Evolutionary conservation across 2,797 vertebrate species (phyloP).

Genomic region (Bradypus variegatus): DNA sequence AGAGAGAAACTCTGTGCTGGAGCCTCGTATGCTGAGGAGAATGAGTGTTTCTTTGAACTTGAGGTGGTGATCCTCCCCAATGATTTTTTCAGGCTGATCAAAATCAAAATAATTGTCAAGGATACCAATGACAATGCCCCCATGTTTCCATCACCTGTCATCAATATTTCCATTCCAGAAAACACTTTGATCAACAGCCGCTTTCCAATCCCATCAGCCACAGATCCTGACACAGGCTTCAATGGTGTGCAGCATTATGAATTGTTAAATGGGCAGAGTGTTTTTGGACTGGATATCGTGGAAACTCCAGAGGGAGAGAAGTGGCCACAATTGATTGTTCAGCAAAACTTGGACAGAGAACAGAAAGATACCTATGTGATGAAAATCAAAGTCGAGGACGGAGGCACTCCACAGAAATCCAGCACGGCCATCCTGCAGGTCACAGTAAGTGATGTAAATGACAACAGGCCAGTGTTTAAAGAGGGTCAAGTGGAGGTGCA

Average conservation of each 20-base stretch:
- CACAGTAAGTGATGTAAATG: slow-evolving; percentile 97
- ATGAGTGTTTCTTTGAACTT: slow-evolving; percentile 98
- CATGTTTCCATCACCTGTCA: slow-evolving; percentile 98
- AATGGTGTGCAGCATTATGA: slow-evolving; percentile 98
- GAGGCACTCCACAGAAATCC: slow-evolving; percentile 96
- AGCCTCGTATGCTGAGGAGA: slow-evolving; percentile 89
- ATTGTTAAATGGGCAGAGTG: slow-evolving; percentile 94
- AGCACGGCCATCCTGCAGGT: slow-evolving; percentile 99
- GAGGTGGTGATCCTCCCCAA: slow-evolving; percentile 99
- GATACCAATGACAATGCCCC: slow-evolving; percentile 99
- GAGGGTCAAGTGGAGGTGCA: slow-evolving; percentile 96
- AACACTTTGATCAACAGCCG: slow-evolving; percentile 99
- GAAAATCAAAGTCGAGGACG: slow-evolving; percentile 99
- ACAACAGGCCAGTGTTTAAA: slow-evolving; percentile 96
- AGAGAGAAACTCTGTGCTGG: slow-evolving; percentile 97
- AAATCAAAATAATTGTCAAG: slow-evolving; percentile 98
- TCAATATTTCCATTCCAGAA: slow-evolving; percentile 99
- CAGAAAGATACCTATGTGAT: slow-evolving; percentile 99
- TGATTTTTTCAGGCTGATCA: slow-evolving; percentile 98
- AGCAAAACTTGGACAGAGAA: slow-evolving; percentile 97
- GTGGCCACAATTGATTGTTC: slow-evolving; percentile 99
- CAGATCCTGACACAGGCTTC: slow-evolving; percentile 97
- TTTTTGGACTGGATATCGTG: slow-evolving; percentile 98
- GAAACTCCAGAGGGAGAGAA: slow-evolving; percentile 99
- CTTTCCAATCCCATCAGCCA: slow-evolving; percentile 97